These are phyloP conservation scores for Clavelina lepadiformis DNA, from an alignment of 23 tunicate genomes.

Conservation along the genomic window DNA sequence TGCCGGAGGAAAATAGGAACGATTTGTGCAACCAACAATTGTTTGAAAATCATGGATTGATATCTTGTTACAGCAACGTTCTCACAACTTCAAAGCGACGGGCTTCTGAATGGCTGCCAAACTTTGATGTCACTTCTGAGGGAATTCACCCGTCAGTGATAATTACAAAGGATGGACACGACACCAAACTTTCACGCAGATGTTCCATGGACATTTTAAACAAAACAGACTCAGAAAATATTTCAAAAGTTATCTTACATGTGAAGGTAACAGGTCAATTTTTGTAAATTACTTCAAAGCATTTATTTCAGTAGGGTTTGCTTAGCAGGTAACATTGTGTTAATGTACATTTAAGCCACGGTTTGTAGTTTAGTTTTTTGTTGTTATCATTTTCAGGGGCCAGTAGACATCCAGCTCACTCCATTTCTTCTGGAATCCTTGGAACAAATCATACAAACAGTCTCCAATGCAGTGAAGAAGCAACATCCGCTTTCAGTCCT, in stretches of 20 bases:
- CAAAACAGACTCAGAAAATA: slow-evolving; percentile 1
- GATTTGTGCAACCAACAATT: no score
- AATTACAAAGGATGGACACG: slow-evolving; percentile 6
- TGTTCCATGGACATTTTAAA: slow-evolving; percentile 34
- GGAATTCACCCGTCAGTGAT: slow-evolving; percentile 52
- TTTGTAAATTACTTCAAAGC: neutral
- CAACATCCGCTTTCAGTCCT: slow-evolving; percentile 42
- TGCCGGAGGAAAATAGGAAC: no score
- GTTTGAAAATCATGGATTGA: no score
- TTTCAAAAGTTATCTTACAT: slow-evolving; percentile 36
- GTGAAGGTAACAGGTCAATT: slow-evolving; percentile 41
- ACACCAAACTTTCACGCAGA: neutral
- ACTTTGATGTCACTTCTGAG: slow-evolving; percentile 12
- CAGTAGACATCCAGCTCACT: slow-evolving; percentile 61
- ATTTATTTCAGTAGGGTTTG: no score
- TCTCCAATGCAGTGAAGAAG: neutral
- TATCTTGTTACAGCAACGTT: slow-evolving; percentile 12
- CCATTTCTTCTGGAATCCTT: slow-evolving; percentile 66
- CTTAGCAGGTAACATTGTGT: no score
- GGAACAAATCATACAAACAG: slow-evolving; percentile 41
- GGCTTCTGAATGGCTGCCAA: slow-evolving; percentile 20
- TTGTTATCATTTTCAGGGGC: slow-evolving; percentile 37
- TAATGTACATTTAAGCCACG: neutral
- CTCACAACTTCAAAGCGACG: slow-evolving; percentile 15
- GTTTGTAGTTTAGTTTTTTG: neutral